Percentiles rank a stretch among this genome's conserved stretches.
phyloP scores from a whole-genome alignment of 2,888 invertebrate species.

The Philereme transversata region DNA sequence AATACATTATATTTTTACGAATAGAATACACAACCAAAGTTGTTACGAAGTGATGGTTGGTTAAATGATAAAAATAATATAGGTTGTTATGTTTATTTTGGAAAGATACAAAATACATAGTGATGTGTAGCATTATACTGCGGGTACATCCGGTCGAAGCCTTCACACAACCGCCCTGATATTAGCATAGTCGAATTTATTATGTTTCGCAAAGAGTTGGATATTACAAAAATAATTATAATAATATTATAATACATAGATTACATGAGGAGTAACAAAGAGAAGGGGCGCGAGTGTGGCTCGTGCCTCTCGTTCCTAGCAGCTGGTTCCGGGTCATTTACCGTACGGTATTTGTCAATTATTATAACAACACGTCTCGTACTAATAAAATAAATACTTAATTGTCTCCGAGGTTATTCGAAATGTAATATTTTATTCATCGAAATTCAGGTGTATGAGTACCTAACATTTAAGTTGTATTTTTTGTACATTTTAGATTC shows the following conservation, averaged over 20 bases:
- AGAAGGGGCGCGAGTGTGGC: conserved; percentile 56
- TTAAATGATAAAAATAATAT: conserved; percentile 80
- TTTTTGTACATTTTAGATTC: conserved; percentile 91
- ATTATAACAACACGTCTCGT: conserved; percentile 59
- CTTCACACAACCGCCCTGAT: conserved; percentile 80
- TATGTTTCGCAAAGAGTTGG: conserved; percentile 68
- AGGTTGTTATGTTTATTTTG: conserved; percentile 81
- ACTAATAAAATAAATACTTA: conserved; percentile 53
- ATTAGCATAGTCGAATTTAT: conserved; percentile 77
- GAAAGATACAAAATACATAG: conserved; percentile 63
- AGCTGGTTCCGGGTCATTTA: conserved; percentile 68
- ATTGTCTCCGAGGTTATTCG: conserved; percentile 58
- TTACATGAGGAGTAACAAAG: conserved; percentile 45
- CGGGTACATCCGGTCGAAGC: conserved; percentile 68
- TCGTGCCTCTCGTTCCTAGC: conserved; percentile 74
- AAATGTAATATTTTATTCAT: conserved; percentile 69
- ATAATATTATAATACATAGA: conserved; percentile 45
- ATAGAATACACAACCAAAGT: conserved; percentile 85
- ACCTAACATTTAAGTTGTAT: conserved; percentile 88
- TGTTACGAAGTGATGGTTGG: conserved; percentile 85
- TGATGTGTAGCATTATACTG: conserved; percentile 58
- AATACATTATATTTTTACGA: conserved; percentile 84
- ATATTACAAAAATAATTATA: conserved; percentile 45
- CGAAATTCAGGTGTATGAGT: conserved; percentile 81
- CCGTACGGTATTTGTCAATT: conserved; percentile 76